A percentile compares a stretch with the other conserved stretches of the same genome.
Evolutionary conservation across 1,140 invertebrate species (phyloP).

Genomic region (Pollicipes pollicipes): DNA sequence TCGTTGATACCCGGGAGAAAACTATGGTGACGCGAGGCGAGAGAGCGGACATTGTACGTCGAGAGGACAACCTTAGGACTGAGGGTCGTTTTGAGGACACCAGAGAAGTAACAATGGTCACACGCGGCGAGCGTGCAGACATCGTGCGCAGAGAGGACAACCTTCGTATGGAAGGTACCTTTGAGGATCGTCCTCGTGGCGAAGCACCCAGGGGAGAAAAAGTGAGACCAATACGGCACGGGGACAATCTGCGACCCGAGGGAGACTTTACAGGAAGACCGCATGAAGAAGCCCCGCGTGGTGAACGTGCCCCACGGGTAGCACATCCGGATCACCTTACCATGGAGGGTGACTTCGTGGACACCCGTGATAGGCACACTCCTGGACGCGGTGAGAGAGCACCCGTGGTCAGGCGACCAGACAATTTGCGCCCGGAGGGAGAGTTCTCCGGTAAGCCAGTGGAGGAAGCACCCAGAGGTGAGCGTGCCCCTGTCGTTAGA

Average conservation of each 20-base stretch:
- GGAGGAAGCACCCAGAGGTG: slow-evolving; percentile 6
- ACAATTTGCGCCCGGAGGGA: slow-evolving; percentile 10
- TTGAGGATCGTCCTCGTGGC: background rate
- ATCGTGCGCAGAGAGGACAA: slow-evolving; percentile 30
- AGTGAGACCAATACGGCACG: background rate
- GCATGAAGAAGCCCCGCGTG: slow-evolving; percentile 7
- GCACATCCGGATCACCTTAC: slow-evolving; percentile 28
- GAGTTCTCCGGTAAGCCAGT: background rate
- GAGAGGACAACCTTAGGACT: slow-evolving; percentile 11
- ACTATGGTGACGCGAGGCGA: slow-evolving; percentile 5
- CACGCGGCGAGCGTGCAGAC: slow-evolving; percentile 11
- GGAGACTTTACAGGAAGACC: slow-evolving; percentile 4
- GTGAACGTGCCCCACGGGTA: slow-evolving; percentile 25
- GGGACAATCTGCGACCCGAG: slow-evolving; percentile 7
- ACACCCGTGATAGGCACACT: background rate
- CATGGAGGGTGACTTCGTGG: slow-evolving; percentile 23
- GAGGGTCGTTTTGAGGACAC: background rate
- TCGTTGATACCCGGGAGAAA: slow-evolving; percentile 12
- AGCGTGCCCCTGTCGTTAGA: slow-evolving; percentile 16
- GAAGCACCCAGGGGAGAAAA: background rate
- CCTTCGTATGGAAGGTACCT: slow-evolving; percentile 38
- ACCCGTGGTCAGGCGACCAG: slow-evolving; percentile 3
- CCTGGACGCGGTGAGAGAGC: slow-evolving; percentile 7
- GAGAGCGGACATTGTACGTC: slow-evolving; percentile 4
- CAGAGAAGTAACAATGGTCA: background rate